A percentile compares a stretch with the other conserved stretches of the same genome.
Conservation (phyloP, 2,113 vertebrate genomes). For the Corvus hawaiiensis region DNA sequence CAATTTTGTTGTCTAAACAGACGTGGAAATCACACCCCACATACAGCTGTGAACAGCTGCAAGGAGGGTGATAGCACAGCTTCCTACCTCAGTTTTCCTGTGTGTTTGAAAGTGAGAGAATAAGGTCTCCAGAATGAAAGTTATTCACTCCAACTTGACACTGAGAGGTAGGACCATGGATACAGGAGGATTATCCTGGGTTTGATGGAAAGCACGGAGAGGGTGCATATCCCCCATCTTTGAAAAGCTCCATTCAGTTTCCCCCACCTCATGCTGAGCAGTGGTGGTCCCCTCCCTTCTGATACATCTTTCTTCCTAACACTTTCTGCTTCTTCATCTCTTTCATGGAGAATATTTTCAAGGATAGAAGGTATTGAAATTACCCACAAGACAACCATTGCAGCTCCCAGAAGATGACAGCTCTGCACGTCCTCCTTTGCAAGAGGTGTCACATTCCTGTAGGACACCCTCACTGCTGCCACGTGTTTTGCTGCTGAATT, state of each 20-base stretch:
- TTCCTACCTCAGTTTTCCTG: neutral
- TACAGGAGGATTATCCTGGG: neutral
- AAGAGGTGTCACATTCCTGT: neutral
- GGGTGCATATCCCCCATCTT: fast-evolving
- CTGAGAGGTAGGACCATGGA: neutral
- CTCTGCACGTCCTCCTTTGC: neutral
- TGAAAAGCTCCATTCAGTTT: neutral
- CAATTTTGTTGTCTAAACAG: neutral
- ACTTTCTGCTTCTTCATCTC: neutral
- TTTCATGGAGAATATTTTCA: neutral
- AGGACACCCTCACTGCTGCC: neutral
- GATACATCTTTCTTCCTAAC: neutral
- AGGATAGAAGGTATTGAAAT: neutral
- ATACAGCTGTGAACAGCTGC: neutral
- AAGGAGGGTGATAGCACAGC: neutral
- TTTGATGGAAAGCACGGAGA: neutral
- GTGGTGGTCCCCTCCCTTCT: neutral
- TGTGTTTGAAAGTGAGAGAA: neutral
- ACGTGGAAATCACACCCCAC: neutral
- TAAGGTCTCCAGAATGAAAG: neutral
- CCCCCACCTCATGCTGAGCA: neutral
- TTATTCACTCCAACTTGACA: neutral
- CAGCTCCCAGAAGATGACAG: neutral
- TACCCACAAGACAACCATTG: fast-evolving
- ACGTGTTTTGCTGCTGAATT: neutral